Evolutionary conservation across 1,140 invertebrate species (phyloP), one percentile per base, ranked within the genome.

Genomic region (Atta colombica): DNA sequence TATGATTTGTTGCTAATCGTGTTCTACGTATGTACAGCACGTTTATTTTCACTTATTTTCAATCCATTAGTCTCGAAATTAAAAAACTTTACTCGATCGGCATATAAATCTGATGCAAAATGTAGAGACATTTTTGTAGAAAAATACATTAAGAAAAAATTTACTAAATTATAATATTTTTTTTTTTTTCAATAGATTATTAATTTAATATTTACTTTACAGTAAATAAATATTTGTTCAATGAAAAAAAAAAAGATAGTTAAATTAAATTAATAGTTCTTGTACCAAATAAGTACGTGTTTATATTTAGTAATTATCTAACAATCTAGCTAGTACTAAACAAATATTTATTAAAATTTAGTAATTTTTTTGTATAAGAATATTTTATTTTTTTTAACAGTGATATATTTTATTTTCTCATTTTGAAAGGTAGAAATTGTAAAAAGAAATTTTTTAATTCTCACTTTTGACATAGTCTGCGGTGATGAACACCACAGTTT

Each of bases 1-100:
- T 31, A 61, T 74, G 68, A 74, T 84, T 74, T 18, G 55, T 84
- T 31, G 69, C 49, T 31, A 58, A 84, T 72, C 80, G 80, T 60
- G 51, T 68, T 55, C 35, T 25, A 14, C 10, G 18, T 31, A 28
- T n/a, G 61, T 45, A 16, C 35, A 35, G 31, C 35, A 14, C 10
- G 4, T 45, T 69, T 10, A 28, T 25, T 60, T 39, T 39, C 4
- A 31, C 7, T 49, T 51, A 14, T 25, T n/a, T 3, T 14, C 39
- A 68, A 45, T 12, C 28, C 3, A 49, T 28, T 39, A 0, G n/a
- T 69, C 51, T 69, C 18, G 18, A 69, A 71, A 31, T 68, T 28
- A 28, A 35, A 28, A 53, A 51, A 2, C 77, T 78, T n/a, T 28
- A 14, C 10, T 51, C 12, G 8, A 7, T 39, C 10, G 18, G 39